phyloP scores from a whole-genome alignment of 2,797 vertebrate species.

The Chelidonichthys spinosus region DNA sequence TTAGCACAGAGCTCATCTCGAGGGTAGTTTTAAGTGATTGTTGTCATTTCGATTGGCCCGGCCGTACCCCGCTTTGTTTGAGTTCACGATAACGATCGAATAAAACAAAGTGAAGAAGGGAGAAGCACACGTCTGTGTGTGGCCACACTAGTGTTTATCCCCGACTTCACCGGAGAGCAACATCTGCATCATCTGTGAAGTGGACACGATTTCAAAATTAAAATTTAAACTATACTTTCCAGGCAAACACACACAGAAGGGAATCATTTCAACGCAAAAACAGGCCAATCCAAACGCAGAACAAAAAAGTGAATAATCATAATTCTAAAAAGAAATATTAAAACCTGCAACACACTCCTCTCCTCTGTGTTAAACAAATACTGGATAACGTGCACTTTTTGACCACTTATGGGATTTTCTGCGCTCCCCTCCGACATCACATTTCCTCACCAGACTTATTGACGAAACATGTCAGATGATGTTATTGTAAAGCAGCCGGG shows the following conservation, averaged over 20 bases:
- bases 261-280: too few species aligned
- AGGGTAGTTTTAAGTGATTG: conserved; percentile 31
- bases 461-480: conserved; percentile 50
- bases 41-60: conserved; percentile 38
- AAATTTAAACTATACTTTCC: not conserved
- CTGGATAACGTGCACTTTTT: conserved; percentile 35
- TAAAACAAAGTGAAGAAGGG: conserved; percentile 38
- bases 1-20: conserved; percentile 32
- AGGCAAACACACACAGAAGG: too few species aligned
- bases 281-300: too few species aligned
- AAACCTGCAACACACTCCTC: not conserved
- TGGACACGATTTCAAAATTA: not conserved
- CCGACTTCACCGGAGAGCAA: conserved; percentile 20
- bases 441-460: conserved; percentile 32
- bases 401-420: conserved; percentile 49
- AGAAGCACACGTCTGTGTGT: conserved; percentile 18
- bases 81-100: conserved; percentile 39
- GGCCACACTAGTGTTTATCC: conserved; percentile 23
- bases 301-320: too few species aligned
- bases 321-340: too few species aligned
- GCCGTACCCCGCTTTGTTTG: conserved; percentile 14
- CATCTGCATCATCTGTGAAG: not conserved
- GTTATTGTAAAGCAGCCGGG: conserved; percentile 57
- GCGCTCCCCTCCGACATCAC: conserved; percentile 6
- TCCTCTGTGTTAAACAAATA: conserved; percentile 44